A percentile compares a stretch with the other conserved stretches of the same genome.
Conservation (phyloP, 2,888 invertebrate genomes). For the Quadriops clusia region DNA sequence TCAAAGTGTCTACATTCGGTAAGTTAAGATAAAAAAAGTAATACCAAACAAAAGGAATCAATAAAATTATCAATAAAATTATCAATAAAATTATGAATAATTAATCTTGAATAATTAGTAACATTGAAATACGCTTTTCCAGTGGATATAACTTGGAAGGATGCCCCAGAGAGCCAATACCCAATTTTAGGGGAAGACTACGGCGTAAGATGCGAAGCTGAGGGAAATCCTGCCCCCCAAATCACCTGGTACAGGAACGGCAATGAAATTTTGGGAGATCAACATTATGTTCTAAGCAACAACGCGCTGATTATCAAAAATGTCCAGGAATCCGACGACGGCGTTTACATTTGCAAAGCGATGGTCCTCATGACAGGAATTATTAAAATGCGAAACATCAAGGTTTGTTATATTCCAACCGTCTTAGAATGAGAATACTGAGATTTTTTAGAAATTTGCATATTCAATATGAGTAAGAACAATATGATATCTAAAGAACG, state of each 20-base stretch:
- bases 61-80: no score
- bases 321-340: slow-evolving; percentile 73
- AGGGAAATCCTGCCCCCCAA: slow-evolving; percentile 72
- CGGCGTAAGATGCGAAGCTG: slow-evolving; percentile 71
- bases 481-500: no score
- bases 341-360: slow-evolving; percentile 78
- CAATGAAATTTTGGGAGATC: slow-evolving; percentile 52
- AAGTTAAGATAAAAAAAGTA: slow-evolving; percentile 32
- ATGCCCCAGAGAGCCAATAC: slow-evolving; percentile 74
- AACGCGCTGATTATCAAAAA: slow-evolving; percentile 67
- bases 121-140: slow-evolving; percentile 22
- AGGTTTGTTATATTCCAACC: no score
- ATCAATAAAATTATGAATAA: slow-evolving; percentile 4
- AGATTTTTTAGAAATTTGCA: no score
- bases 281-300: slow-evolving; percentile 60
- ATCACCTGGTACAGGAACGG: slow-evolving; percentile 79
- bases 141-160: slow-evolving; percentile 76
- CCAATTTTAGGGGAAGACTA: slow-evolving; percentile 66
- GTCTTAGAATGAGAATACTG: no score
- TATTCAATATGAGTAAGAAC: no score
- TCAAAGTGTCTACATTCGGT: slow-evolving; percentile 63
- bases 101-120: not conserved
- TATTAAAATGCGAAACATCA: slow-evolving; percentile 62
- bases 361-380: slow-evolving; percentile 72
- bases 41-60: no score